These are phyloP conservation scores for Drosophila borealis DNA, from an alignment of 2,888 invertebrate genomes.

Conservation along the genomic window DNA sequence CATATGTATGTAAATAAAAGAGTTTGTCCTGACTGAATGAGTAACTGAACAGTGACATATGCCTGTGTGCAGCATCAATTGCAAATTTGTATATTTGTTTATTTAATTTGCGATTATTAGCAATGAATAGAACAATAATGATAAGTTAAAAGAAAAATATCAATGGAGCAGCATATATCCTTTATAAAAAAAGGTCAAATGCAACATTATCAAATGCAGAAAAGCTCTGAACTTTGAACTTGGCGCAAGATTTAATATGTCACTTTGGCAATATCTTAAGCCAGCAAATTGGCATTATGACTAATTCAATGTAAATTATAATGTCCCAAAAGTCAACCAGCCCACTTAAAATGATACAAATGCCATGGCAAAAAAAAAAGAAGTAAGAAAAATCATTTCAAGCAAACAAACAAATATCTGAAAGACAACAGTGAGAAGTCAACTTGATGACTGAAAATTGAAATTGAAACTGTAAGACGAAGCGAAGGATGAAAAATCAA, in stretches of 20 bases:
- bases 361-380: not conserved
- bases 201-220: not conserved
- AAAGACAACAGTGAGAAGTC: conserved; percentile 58
- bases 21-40: no score
- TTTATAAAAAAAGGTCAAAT: not conserved
- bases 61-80: no score
- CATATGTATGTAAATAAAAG: no score
- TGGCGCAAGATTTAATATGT: not conserved
- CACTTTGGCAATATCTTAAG: conserved; percentile 27
- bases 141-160: no score
- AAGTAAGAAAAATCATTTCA: conserved; percentile 8
- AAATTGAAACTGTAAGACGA: conserved; percentile 69
- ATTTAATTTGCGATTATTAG: no score
- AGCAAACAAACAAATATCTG: conserved; percentile 36
- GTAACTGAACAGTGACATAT: no score
- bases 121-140: no score
- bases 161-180: no score
- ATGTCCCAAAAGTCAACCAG: conserved; percentile 61
- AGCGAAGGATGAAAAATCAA: conserved; percentile 35
- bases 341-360: conserved; percentile 37
- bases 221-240: not conserved
- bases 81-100: no score
- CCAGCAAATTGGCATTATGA: conserved; percentile 45
- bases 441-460: conserved; percentile 72
- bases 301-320: conserved; percentile 73